Base-by-base conservation (phyloP, 2,888 invertebrate genomes). In the Stratiomys singularior region DNA sequence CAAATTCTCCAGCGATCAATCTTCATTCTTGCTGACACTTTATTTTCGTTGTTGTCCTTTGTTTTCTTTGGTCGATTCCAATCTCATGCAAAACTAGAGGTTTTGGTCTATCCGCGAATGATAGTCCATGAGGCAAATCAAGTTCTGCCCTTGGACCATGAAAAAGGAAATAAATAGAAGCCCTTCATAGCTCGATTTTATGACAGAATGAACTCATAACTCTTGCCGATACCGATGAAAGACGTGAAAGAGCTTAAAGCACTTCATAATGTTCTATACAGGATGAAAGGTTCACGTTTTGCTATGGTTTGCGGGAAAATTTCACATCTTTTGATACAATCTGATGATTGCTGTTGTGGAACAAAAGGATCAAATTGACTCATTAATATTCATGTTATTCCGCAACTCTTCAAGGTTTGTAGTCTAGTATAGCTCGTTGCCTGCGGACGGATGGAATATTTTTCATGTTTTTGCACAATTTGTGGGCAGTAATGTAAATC, bases 281-380 rank as follows among this genome's bases (percentile, higher is more conserved):
- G n/a, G 1, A 11, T 66, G 37, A 30, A 37, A n/a, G n/a, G 15
- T 18, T 66, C 18, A 5, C 13, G 66, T 18, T 18, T 21, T 3
- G 30, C 13, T 1, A 18, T 37, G 25, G 15, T 30, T 15, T 5
- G 28, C 11, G 66, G 13, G 15, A 13, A 18, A 23, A 13, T 37
- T 66, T 66, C 27, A 37, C 66, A 28, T 27, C 66, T 66, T 37
- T 66, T 28, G 37, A 30, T 28, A 66, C 30, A 37, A 66, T 63
- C 71, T 28, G 23, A 28, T 56, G 71, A 25, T 13, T 52, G 71
- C 23, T 47, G 27, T 47, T 56, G 7, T 28, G 15, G 56, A 27
- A 72, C 71, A 72, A 72, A 72, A 72, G 71, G 71, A 72, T 72
- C 47, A 69, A 46, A 69, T 69, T 69, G 69, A 69, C 69, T 69